These are phyloP conservation scores for Micronycteris hirsuta DNA, from an alignment of 2,113 vertebrate genomes.

Conservation along the genomic window DNA sequence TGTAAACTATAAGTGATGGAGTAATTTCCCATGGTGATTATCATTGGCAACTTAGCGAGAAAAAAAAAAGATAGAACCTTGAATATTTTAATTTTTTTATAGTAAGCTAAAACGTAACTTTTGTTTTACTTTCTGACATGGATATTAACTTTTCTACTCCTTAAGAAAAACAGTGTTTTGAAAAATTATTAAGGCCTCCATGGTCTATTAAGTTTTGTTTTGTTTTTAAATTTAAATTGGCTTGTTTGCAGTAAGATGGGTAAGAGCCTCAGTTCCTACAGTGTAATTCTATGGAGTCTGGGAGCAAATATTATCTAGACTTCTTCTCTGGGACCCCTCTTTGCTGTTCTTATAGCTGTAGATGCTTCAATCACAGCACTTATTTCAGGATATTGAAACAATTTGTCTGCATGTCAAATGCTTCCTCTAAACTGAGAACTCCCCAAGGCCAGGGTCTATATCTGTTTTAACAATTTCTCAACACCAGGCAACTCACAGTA, in stretches of 20 bases:
- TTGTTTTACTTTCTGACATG: background rate
- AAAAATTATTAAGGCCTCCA: background rate
- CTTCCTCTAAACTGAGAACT: background rate
- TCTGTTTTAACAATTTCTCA: background rate
- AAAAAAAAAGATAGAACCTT: background rate
- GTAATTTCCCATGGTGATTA: background rate
- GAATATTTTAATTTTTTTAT: background rate
- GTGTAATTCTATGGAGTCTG: background rate
- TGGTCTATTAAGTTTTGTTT: background rate
- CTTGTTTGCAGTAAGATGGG: background rate
- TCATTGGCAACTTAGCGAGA: background rate
- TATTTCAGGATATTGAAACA: background rate
- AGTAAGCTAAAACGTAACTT: background rate
- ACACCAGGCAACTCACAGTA: background rate
- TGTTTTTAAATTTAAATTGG: background rate
- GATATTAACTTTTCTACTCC: background rate
- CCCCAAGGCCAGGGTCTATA: background rate
- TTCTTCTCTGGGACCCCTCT: background rate
- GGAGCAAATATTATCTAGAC: background rate
- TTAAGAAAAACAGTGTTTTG: background rate
- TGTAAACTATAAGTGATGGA: background rate
- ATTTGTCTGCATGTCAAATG: background rate
- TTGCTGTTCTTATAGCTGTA: background rate
- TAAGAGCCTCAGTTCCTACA: background rate
- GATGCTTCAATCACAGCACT: background rate